Evolutionary conservation across 2,888 invertebrate species (phyloP).

Genomic region (Acleris sparsana): DNA sequence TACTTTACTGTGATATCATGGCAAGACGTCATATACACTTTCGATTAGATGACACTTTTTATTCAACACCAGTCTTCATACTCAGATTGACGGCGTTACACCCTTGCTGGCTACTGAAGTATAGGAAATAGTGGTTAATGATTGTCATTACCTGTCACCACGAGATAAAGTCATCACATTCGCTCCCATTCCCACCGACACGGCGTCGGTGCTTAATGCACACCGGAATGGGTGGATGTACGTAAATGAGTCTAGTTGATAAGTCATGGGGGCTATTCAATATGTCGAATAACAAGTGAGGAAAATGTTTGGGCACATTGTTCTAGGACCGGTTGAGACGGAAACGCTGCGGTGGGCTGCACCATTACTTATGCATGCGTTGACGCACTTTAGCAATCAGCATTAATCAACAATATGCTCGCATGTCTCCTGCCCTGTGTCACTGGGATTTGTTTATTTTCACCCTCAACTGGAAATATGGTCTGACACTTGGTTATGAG

Average conservation of each 20-base stretch:
- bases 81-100: too few species aligned
- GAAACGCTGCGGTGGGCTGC: slow-evolving; percentile 74
- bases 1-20: too few species aligned
- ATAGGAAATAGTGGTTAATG: slow-evolving; percentile 10
- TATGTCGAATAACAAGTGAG: slow-evolving; percentile 63
- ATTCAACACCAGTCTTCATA: too few species aligned
- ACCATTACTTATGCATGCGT: slow-evolving; percentile 81
- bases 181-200: slow-evolving; percentile 31
- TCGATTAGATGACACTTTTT: too few species aligned
- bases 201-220: slow-evolving; percentile 21
- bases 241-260: slow-evolving; percentile 39
- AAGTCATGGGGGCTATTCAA: slow-evolving; percentile 57
- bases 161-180: slow-evolving; percentile 11
- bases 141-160: slow-evolving; percentile 15
- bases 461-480: slow-evolving; percentile 67
- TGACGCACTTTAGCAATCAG: slow-evolving; percentile 81
- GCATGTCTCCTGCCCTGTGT: slow-evolving; percentile 66
- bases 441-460: slow-evolving; percentile 75
- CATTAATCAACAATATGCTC: slow-evolving; percentile 80
- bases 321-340: slow-evolving; percentile 78
- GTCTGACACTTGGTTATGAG: slow-evolving; percentile 56
- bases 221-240: slow-evolving; percentile 36
- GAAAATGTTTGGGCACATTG: slow-evolving; percentile 76
- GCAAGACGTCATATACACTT: too few species aligned
- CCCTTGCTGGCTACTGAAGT: neutral